Evolutionary conservation across 1,140 invertebrate species (phyloP), one percentile per base, ranked within the genome.

Genomic region (Agrilus planipennis): DNA sequence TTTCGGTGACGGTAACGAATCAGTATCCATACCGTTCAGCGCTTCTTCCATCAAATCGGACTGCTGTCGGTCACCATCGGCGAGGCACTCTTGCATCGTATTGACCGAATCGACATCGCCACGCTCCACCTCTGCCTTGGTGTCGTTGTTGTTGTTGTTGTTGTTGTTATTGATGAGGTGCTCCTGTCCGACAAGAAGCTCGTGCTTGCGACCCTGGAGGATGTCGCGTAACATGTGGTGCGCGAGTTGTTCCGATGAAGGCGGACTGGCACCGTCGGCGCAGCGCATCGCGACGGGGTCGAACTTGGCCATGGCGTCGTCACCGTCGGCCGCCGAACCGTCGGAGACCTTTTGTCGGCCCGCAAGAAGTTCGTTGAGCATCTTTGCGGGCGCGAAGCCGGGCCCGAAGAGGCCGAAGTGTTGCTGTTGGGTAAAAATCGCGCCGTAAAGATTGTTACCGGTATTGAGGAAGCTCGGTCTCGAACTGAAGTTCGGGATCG

Each of bases 151-250:
- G 43, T 67, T 60, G 54, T 65, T 66, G 57, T 65, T 63, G 49
- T 64, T 66, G 49, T 65, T 60, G 40, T 71, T 70, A 51, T 74
- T 69, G 39, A 68, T 66, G 21, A 66, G 64, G 39, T 64, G 58
- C 22, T 60, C 53, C 44, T 60, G 56, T n/a, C 57, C 60, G 30
- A 76, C 71, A 56, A 81, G 63, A 20, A 81, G 61, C 46, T 81
- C 79, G 60, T 87, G 82, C 55, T 86, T 86, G 46, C 77, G 73
- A 28, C 79, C 82, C 58, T 87, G 84, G 34, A 87, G 69, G 53
- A 88, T 86, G 52, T 87, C 84, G 22, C 84, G 71, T 38, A 86
- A 70, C 75, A 87, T 85, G 60, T 85, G 79, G 62, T 86, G 79
- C 32, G 78, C 81, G 50, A 83, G 72, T 51, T 82, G 78, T 15